Conservation (phyloP, 2,888 invertebrate genomes). For the Sphaeridia pumilis region DNA sequence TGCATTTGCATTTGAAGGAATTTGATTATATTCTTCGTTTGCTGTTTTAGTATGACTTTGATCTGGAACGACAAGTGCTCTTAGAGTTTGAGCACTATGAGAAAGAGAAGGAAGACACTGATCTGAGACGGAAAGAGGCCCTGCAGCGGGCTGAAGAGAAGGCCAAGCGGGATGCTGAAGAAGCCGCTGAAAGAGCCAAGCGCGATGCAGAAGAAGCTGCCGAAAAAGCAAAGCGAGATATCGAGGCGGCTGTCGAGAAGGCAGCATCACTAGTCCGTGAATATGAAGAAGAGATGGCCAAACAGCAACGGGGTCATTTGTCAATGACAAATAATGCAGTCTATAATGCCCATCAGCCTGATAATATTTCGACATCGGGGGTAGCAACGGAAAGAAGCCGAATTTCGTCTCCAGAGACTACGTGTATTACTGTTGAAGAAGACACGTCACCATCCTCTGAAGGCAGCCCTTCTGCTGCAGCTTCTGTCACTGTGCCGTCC, state of each 20-base stretch:
- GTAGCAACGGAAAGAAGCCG: not conserved
- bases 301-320: not conserved
- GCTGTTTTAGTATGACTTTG: slow-evolving; percentile 52
- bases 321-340: not conserved
- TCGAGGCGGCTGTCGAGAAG: slow-evolving; percentile 40
- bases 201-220: slow-evolving; percentile 36
- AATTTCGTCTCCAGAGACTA: not conserved
- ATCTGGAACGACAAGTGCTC: slow-evolving; percentile 59
- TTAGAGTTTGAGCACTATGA: slow-evolving; percentile 54
- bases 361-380: not conserved
- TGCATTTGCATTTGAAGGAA: not conserved
- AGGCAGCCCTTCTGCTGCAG: not conserved
- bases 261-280: slow-evolving; percentile 13
- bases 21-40: slow-evolving; percentile 5
- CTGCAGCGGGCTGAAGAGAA: slow-evolving; percentile 20
- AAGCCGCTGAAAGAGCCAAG: not conserved
- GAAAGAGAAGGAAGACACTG: slow-evolving; percentile 49
- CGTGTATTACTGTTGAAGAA: no score
- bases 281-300: slow-evolving; percentile 11
- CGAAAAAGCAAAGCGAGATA: slow-evolving; percentile 50
- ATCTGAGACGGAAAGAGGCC: slow-evolving; percentile 37
- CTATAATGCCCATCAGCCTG: not conserved
- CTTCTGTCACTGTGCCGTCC: not conserved
- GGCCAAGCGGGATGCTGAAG: no score
- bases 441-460: not conserved